These are phyloP conservation scores for Nestor notabilis DNA, from an alignment of 2,113 vertebrate species.

Conservation along the genomic window DNA sequence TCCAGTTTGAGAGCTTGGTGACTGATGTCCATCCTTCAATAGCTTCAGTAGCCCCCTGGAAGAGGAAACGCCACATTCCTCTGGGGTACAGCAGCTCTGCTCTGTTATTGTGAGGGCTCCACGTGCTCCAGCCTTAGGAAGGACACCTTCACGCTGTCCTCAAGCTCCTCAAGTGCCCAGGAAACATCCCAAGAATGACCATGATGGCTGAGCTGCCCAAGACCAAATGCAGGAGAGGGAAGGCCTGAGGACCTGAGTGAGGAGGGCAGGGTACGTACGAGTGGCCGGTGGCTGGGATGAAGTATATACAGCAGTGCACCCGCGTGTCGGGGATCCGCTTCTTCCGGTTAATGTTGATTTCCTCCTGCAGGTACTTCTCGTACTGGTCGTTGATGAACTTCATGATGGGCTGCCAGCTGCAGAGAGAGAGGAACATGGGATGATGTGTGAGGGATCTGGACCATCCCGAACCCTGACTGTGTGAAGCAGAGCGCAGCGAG, in stretches of 20 bases:
- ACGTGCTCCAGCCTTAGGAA: not conserved
- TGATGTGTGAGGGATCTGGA: not conserved
- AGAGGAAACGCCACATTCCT: not conserved
- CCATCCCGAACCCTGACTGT: not conserved
- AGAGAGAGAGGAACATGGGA: not conserved
- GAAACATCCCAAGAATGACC: not conserved
- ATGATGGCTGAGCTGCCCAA: fast-evolving
- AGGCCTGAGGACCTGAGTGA: fast-evolving
- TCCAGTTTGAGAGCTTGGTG: not conserved
- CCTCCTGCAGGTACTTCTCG: constrained; percentile 95
- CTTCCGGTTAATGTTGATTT: constrained; percentile 95
- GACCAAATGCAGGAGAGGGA: fast-evolving
- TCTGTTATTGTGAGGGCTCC: fast-evolving
- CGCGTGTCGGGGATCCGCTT: constrained; percentile 93
- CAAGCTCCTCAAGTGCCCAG: not conserved
- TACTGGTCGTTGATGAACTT: constrained; percentile 98
- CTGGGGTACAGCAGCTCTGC: not conserved
- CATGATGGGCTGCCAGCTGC: constrained; percentile 98
- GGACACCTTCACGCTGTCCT: not conserved
- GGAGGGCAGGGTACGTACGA: constrained; percentile 77
- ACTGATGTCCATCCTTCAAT: not conserved
- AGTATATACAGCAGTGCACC: constrained; percentile 99
- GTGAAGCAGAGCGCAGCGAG: not conserved
- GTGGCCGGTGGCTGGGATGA: constrained; percentile 97
- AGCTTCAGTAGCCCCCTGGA: not conserved